Evolutionary conservation across 2,797 vertebrate genomes (phyloP).

Genomic region (Sebastes dallii): DNA sequence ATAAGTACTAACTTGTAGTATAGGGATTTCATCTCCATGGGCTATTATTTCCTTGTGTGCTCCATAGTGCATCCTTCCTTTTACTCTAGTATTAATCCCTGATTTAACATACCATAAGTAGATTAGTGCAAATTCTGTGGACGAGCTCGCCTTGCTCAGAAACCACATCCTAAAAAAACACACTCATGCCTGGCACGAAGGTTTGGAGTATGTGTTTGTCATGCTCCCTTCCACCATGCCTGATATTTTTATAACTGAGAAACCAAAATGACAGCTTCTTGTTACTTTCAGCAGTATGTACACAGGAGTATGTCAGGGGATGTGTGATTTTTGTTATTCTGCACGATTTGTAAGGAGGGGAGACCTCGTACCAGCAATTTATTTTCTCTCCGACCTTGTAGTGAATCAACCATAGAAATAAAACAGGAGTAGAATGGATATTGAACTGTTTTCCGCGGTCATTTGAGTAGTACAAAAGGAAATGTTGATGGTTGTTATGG

Average conservation of each 20-base stretch:
- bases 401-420: not conserved
- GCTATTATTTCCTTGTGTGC: slow-evolving; percentile 7
- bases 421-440: not conserved
- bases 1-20: not conserved
- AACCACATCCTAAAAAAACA: slow-evolving; percentile 11
- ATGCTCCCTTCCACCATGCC: not conserved
- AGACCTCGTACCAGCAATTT: not conserved
- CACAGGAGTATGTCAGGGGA: not conserved
- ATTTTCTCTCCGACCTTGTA: slow-evolving; percentile 5
- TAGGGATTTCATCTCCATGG: not conserved
- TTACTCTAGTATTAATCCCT: slow-evolving; percentile 35
- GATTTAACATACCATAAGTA: slow-evolving; percentile 32
- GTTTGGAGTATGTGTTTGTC: not conserved
- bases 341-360: not conserved
- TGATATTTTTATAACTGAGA: slow-evolving; percentile 20
- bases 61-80: slow-evolving; percentile 1
- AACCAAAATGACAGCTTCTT: slow-evolving; percentile 29
- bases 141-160: not conserved
- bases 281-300: slow-evolving; percentile 15
- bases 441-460: not conserved
- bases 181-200: not conserved
- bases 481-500: not conserved
- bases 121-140: slow-evolving; percentile 13
- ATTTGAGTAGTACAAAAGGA: not conserved
- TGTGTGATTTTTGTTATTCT: slow-evolving; percentile 15